Percentiles rank a stretch among this genome's conserved stretches.
Evolutionary conservation across 2,797 vertebrate species (phyloP).

Genomic region (Coendou prehensilis): DNA sequence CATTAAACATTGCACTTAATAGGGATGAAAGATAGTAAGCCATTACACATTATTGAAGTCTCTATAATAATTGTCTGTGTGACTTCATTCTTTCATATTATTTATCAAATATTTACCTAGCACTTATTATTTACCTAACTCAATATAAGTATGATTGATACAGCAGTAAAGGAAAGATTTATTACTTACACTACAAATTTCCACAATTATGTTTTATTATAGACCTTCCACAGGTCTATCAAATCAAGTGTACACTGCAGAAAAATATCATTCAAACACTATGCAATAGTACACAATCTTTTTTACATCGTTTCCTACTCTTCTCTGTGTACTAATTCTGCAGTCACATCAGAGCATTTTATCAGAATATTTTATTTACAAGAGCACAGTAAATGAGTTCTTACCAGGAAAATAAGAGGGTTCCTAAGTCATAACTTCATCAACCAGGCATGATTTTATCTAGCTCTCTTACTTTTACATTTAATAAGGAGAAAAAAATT

Average conservation of each 20-base stretch:
- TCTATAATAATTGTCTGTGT: neutral
- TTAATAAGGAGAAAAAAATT: neutral
- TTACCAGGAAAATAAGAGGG: neutral
- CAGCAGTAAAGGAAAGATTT: neutral
- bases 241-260: neutral
- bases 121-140: neutral
- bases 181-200: neutral
- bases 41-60: neutral
- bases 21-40: neutral
- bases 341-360: neutral
- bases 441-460: neutral
- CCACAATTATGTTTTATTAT: neutral
- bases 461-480: neutral
- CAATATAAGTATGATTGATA: neutral
- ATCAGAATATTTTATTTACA: constrained; percentile 21
- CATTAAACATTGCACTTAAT: neutral
- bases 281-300: neutral
- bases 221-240: neutral
- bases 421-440: neutral
- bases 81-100: neutral
- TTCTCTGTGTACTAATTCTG: neutral
- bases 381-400: neutral
- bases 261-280: neutral
- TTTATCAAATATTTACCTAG: constrained; percentile 1
- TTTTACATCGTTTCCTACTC: neutral